Evolutionary conservation across 2,888 invertebrate genomes (phyloP).

Genomic region (Acleris cristana): DNA sequence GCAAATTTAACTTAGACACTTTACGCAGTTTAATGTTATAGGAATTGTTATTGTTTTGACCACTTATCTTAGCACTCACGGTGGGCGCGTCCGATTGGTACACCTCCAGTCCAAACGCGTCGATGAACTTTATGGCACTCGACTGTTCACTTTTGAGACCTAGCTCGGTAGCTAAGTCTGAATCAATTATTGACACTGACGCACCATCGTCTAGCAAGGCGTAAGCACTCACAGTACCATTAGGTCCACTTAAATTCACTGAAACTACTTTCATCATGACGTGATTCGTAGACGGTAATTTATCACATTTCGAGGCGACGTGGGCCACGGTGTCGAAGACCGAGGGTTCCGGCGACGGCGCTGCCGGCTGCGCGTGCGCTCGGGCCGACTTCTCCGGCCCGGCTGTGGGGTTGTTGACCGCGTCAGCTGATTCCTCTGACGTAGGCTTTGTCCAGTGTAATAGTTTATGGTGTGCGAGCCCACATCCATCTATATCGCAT

Average conservation of each 20-base stretch:
- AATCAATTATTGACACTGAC: conserved; percentile 17
- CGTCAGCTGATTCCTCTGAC: not conserved
- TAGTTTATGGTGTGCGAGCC: conserved; percentile 36
- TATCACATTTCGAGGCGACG: not conserved
- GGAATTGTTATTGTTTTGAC: not conserved
- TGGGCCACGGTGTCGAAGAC: conserved; percentile 4
- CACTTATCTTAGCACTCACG: conserved; percentile 2
- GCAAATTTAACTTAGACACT: conserved; percentile 21
- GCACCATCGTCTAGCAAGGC: conserved; percentile 18
- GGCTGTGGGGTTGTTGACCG: not conserved
- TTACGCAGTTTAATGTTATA: conserved; percentile 22
- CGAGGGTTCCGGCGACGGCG: conserved; percentile 1
- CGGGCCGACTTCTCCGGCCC: conserved; percentile 8
- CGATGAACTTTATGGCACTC: conserved; percentile 17
- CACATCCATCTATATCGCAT: conserved; percentile 37
- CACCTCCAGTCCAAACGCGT: conserved; percentile 24
- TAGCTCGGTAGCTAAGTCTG: conserved; percentile 9
- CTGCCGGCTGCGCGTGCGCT: conserved; percentile 1
- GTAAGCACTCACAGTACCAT: conserved; percentile 4
- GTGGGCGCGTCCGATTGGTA: conserved; percentile 26
- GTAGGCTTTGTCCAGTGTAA: conserved; percentile 33
- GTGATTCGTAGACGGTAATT: not conserved
- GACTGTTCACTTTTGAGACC: conserved; percentile 9
- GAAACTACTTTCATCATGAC: conserved; percentile 15
- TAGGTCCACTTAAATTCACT: conserved; percentile 20